These are phyloP conservation scores for Metalampra italica DNA, from an alignment of 2,888 invertebrate species.

Conservation along the genomic window DNA sequence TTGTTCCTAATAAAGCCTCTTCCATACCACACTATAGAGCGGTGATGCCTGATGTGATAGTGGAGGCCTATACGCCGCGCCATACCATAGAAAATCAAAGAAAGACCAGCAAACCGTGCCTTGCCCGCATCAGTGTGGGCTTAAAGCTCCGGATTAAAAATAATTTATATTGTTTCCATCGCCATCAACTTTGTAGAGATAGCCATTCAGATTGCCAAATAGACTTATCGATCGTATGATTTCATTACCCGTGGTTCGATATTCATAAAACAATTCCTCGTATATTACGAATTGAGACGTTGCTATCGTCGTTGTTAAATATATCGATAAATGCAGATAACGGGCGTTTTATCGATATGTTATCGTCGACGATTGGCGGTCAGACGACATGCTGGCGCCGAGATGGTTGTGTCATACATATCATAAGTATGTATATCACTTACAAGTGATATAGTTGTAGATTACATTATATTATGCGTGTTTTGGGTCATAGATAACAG, in stretches of 20 bases:
- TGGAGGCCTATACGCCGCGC: too few species aligned
- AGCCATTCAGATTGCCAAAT: background rate
- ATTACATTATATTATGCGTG: too few species aligned
- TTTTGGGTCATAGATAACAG: too few species aligned
- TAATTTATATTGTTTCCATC: background rate
- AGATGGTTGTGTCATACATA: background rate
- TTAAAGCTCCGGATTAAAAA: background rate
- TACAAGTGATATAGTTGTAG: too few species aligned
- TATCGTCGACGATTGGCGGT: slow-evolving; percentile 40
- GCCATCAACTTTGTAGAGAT: background rate
- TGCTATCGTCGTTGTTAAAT: slow-evolving; percentile 27
- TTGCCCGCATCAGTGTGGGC: too few species aligned
- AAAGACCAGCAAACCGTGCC: too few species aligned
- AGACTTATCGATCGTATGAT: background rate
- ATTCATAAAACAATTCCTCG: background rate
- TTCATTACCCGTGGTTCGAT: background rate
- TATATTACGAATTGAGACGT: slow-evolving; percentile 1
- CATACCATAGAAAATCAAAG: too few species aligned
- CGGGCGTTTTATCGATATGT: slow-evolving; percentile 23
- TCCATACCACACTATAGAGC: too few species aligned
- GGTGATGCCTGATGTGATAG: too few species aligned
- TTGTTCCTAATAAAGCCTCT: too few species aligned
- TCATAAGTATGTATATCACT: background rate
- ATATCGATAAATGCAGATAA: slow-evolving; percentile 30
- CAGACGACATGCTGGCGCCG: slow-evolving; percentile 51